A percentile compares a stretch with the other conserved stretches of the same genome.
Evolutionary conservation across 2,888 invertebrate species (phyloP).

Genomic region (Zygaena filipendulae): DNA sequence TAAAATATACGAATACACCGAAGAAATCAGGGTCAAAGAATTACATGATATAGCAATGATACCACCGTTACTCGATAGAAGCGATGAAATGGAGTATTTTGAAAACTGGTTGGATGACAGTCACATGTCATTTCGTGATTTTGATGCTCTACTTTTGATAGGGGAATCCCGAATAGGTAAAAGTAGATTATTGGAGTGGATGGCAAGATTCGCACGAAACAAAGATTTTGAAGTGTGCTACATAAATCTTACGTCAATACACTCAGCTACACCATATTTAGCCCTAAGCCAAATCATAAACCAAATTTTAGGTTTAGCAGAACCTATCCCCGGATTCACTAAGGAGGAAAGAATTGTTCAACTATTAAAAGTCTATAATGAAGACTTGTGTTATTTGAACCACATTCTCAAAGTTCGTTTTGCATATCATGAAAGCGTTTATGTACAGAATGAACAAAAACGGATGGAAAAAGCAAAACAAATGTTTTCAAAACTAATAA

Average conservation of each 20-base stretch:
- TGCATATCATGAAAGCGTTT: conserved; percentile 48
- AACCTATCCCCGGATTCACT: conserved; percentile 38
- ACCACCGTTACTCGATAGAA: conserved; percentile 56
- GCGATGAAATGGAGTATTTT: conserved; percentile 55
- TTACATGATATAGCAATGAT: conserved; percentile 47
- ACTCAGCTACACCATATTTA: conserved; percentile 47
- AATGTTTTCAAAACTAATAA: conserved; percentile 44
- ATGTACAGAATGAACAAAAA: conserved; percentile 34
- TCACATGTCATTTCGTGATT: conserved; percentile 29
- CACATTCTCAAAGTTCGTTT: conserved; percentile 61
- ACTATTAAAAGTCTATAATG: conserved; percentile 32
- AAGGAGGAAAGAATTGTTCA: conserved; percentile 52
- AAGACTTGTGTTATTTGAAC: conserved; percentile 67
- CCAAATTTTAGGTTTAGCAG: conserved; percentile 41
- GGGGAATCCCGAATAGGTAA: conserved; percentile 70
- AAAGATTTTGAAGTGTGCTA: conserved; percentile 27
- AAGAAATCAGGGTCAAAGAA: conserved; percentile 51
- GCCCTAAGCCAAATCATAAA: conserved; percentile 51
- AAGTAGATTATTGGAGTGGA: conserved; percentile 64
- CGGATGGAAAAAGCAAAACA: conserved; percentile 42
- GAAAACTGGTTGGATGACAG: conserved; percentile 36
- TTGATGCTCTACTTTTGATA: conserved; percentile 65
- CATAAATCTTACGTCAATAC: conserved; percentile 43
- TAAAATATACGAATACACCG: conserved; percentile 69
- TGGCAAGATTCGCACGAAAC: conserved; percentile 38